phyloP scores from a whole-genome alignment of 2,888 invertebrate genomes.

The Diarsia brunnea region DNA sequence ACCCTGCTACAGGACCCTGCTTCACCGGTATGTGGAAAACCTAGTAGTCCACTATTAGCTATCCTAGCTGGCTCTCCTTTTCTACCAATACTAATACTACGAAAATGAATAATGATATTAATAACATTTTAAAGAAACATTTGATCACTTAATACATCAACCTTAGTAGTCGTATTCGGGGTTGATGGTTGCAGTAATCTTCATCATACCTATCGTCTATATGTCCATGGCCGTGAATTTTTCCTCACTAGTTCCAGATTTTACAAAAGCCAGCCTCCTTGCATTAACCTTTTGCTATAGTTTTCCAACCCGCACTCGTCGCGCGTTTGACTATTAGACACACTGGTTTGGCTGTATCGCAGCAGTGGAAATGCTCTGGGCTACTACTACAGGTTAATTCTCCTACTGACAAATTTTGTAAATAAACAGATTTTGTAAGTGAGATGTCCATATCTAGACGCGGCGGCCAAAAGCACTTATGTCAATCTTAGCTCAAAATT shows the following conservation, averaged over 20 bases:
- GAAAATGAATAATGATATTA: not conserved
- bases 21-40: slow-evolving; percentile 89
- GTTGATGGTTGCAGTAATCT: not conserved
- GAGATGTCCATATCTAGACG: not conserved
- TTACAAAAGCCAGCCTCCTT: not conserved
- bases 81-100: not conserved
- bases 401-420: not conserved
- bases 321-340: no score
- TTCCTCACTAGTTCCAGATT: not conserved
- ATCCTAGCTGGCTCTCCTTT: not conserved
- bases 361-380: not conserved
- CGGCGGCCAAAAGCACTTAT: no score
- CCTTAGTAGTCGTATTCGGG: not conserved
- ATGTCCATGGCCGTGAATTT: not conserved
- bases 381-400: not conserved
- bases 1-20: slow-evolving; percentile 91
- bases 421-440: not conserved
- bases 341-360: not conserved
- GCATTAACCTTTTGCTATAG: not conserved
- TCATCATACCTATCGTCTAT: not conserved
- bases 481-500: no score
- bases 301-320: no score
- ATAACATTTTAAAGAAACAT: no score
- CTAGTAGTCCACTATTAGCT: not conserved
- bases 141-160: not conserved